A percentile compares a stretch with the other conserved stretches of the same genome.
phyloP scores from a whole-genome alignment of 2,797 vertebrate species.

The Pangasius krempfi region DNA sequence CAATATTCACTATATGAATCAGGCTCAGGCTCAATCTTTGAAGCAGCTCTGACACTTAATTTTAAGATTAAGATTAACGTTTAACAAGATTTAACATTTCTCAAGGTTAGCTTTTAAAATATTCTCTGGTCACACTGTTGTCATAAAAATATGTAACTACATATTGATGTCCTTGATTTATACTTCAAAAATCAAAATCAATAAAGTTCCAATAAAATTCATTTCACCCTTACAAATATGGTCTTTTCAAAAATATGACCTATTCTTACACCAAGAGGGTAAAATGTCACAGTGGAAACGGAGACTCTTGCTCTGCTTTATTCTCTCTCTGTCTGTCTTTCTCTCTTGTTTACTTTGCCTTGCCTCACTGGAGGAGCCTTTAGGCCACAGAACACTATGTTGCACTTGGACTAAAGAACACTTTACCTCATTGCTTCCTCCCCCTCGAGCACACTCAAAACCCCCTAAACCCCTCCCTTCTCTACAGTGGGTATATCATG shows the following conservation, averaged over 20 bases:
- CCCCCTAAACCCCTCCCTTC: conserved; percentile 34
- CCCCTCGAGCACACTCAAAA: conserved; percentile 45
- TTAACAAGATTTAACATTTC: not conserved
- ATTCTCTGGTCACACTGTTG: not conserved
- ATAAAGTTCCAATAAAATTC: conserved; percentile 10
- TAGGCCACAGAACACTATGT: conserved; percentile 57
- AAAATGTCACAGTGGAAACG: conserved; percentile 51
- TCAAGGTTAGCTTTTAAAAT: not conserved
- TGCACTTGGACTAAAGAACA: conserved; percentile 56
- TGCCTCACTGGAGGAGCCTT: conserved; percentile 54
- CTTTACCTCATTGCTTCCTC: conserved; percentile 45
- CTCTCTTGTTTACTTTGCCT: conserved; percentile 56
- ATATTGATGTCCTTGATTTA: conserved; percentile 23
- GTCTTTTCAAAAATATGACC: conserved; percentile 27
- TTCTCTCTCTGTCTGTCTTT: conserved; percentile 25
- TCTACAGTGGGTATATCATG: not conserved
- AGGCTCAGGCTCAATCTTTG: not conserved
- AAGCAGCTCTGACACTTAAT: not conserved
- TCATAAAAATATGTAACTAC: conserved; percentile 30
- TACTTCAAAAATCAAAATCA: conserved; percentile 38
- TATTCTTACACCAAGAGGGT: conserved; percentile 45
- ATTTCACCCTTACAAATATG: conserved; percentile 14
- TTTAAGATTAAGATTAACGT: not conserved
- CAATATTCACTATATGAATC: not conserved
- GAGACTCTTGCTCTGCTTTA: conserved; percentile 44